Base-by-base conservation (phyloP, 2,113 vertebrate genomes). In the Macrotus californicus region DNA sequence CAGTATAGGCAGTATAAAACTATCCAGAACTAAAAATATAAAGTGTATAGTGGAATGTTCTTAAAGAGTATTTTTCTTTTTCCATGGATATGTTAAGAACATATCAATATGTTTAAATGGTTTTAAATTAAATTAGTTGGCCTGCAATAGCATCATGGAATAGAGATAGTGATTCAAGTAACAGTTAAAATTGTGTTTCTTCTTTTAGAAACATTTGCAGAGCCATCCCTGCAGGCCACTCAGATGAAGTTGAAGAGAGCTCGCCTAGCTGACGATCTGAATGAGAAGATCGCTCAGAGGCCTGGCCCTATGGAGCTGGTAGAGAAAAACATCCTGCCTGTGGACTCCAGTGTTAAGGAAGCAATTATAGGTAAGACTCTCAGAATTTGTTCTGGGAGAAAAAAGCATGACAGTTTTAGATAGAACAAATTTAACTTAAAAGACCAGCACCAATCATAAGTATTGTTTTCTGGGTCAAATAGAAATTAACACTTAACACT, bases 241-340 rank as follows among this genome's bases (percentile, higher is more conserved):
- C 99, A 99, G 98, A 99, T 99, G 98, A 99, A 98, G 96, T 94
- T 99, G 97, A 99, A 99, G 97, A 98, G 99, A 96, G 99, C 99
- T 21, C 98, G 99, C 0, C 96, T 99, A 77, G 99, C 99, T 2
- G 99, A 99, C 97, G 99, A 99, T 97, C 98, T 99, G 83, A 99
- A 99, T n/a, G 99, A 99, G 97, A 99, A 99, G 98, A 99, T 99
- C 72, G 99, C 99, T 59, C 99, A 99, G 94, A 98, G 99, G 64
- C 99, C 99, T 26, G 99, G 99, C 3, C 99, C 99, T 3, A 99
- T 99, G 99, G 99, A 99, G 97, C 98, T 99, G 96, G 99, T 99
- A 80, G 99, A 99, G 98, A 99, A 99, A 95, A 99, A 99, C 98
- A 99, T 99, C 97, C 97, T 99, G 59, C 99, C 99, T 1, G 99